A percentile compares a stretch with the other conserved stretches of the same genome.
Conservation (phyloP, 1,140 invertebrate species). For the Cydia amplana region DNA sequence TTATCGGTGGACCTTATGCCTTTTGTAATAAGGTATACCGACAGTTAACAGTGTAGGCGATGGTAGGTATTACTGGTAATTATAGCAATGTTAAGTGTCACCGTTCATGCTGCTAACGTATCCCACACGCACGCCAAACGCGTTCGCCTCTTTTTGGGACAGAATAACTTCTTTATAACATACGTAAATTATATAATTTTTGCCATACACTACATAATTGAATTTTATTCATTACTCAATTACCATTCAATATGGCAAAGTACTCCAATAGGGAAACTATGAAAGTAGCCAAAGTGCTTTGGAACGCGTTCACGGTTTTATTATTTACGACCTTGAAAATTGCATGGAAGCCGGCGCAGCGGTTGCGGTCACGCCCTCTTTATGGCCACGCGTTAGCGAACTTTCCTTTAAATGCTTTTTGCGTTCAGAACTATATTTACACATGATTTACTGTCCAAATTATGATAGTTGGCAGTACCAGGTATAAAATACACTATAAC, state of each 20-base stretch:
- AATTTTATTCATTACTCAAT: not conserved
- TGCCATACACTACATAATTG: not conserved
- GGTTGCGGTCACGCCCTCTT: slow-evolving; percentile 75
- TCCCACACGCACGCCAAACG: too few relatives aligned
- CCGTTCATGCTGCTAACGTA: too few relatives aligned
- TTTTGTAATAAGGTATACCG: too few relatives aligned
- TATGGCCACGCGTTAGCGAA: slow-evolving; percentile 71
- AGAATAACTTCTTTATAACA: too few relatives aligned
- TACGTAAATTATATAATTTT: too few relatives aligned
- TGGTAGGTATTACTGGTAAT: too few relatives aligned
- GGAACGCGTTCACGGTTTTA: slow-evolving; percentile 74
- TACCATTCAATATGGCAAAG: slow-evolving; percentile 43
- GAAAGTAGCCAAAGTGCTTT: slow-evolving; percentile 73
- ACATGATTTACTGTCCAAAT: not conserved
- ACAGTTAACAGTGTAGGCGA: too few relatives aligned
- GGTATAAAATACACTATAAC: not conserved
- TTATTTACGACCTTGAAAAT: slow-evolving; percentile 79
- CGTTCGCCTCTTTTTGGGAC: too few relatives aligned
- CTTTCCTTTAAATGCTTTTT: slow-evolving; percentile 64
- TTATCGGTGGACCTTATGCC: too few relatives aligned
- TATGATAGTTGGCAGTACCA: not conserved
- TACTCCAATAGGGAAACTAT: slow-evolving; percentile 68
- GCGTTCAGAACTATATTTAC: slow-evolving; percentile 55
- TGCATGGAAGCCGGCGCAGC: slow-evolving; percentile 73
- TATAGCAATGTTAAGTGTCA: not conserved